phyloP scores from a whole-genome alignment of 2,113 vertebrate species.

The Vidua macroura region DNA sequence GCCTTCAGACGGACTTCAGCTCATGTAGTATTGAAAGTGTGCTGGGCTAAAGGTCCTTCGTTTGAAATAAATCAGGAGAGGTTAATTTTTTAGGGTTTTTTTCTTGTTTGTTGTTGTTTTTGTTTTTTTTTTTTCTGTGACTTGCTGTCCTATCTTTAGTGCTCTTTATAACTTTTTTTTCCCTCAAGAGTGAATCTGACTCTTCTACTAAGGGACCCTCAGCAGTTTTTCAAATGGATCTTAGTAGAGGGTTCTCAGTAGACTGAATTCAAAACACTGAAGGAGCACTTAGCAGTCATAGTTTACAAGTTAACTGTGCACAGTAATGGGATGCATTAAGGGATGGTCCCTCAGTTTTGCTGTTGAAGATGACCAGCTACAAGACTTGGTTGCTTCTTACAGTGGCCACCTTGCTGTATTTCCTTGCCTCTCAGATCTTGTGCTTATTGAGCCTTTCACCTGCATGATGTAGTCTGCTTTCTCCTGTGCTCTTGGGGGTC shows the following conservation, averaged over 20 bases:
- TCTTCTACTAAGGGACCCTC: not conserved
- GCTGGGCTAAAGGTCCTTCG: not conserved
- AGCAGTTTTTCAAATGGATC: not conserved
- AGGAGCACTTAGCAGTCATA: not conserved
- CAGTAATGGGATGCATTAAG: not conserved
- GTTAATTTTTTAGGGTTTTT: not conserved
- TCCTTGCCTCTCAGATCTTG: not conserved
- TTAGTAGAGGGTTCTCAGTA: not conserved
- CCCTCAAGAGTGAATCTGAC: not conserved
- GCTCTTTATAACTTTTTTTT: not conserved
- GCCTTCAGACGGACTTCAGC: not conserved
- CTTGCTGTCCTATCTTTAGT: not conserved
- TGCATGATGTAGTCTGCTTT: not conserved
- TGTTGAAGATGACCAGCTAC: not conserved
- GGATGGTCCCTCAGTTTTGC: not conserved
- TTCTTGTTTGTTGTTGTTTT: not conserved
- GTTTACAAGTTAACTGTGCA: not conserved
- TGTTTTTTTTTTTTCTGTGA: not conserved
- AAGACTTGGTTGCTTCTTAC: not conserved
- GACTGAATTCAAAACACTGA: not conserved
- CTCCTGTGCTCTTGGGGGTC: rapidly evolving
- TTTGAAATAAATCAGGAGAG: not conserved
- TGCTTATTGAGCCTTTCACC: not conserved
- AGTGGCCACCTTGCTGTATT: not conserved
- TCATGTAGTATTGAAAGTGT: not conserved